A percentile compares a stretch with the other conserved stretches of the same genome.
These are phyloP conservation scores for Pseudopodoces humilis DNA, from an alignment of 2,113 vertebrate genomes.

Conservation along the genomic window DNA sequence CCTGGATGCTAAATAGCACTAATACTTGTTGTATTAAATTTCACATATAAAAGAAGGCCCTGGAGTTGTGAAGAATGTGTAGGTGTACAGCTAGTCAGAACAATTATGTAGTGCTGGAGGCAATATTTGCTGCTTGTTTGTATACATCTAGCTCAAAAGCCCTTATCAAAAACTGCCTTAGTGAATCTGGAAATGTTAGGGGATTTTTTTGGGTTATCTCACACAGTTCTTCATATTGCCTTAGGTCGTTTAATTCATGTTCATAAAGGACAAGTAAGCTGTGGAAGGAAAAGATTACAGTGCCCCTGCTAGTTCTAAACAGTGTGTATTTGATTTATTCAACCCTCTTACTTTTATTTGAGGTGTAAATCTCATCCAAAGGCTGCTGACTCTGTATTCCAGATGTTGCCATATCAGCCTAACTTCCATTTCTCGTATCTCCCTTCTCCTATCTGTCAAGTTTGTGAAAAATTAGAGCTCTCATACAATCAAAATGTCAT, in stretches of 20 bases:
- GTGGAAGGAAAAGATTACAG: slow-evolving; percentile 26
- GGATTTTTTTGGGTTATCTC: slow-evolving; percentile 51
- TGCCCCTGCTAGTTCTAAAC: neutral
- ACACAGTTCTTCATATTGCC: slow-evolving; percentile 22
- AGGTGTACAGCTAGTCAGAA: slow-evolving; percentile 21
- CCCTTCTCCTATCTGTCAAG: slow-evolving; percentile 60
- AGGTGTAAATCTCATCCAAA: slow-evolving; percentile 51
- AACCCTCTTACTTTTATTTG: slow-evolving; percentile 61
- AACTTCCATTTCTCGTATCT: slow-evolving; percentile 53
- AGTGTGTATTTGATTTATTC: slow-evolving; percentile 61
- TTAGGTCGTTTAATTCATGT: slow-evolving; percentile 38
- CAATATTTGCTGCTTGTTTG: slow-evolving; percentile 43
- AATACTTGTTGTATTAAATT: slow-evolving; percentile 21
- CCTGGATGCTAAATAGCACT: neutral
- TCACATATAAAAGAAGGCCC: slow-evolving; percentile 17
- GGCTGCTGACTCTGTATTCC: slow-evolving; percentile 48
- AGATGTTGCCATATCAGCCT: slow-evolving; percentile 42
- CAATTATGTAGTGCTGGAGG: slow-evolving; percentile 31
- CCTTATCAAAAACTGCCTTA: slow-evolving; percentile 51
- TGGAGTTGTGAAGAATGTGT: neutral
- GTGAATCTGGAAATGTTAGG: slow-evolving; percentile 56
- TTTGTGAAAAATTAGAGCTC: slow-evolving; percentile 71
- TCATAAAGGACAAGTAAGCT: slow-evolving; percentile 37
- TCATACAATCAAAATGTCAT: slow-evolving; percentile 71
- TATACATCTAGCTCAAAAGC: slow-evolving; percentile 25